Evolutionary conservation across 2,797 vertebrate genomes (phyloP).

Genomic region (Cercopithecus mitis): DNA sequence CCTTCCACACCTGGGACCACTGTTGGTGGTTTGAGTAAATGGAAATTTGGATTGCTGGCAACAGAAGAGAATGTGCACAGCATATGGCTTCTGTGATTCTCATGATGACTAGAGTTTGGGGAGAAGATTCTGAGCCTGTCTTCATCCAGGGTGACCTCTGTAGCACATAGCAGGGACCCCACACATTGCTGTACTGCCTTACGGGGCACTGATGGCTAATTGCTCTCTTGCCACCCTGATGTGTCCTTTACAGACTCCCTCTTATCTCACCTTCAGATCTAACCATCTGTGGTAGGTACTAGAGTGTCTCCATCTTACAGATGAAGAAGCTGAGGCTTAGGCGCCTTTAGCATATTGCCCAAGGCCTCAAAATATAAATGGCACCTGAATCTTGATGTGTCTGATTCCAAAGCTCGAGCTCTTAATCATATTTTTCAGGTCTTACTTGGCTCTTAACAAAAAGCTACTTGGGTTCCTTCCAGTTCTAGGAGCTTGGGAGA

Average conservation of each 20-base stretch:
- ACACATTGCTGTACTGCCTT: not conserved
- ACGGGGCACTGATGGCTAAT: rapidly evolving
- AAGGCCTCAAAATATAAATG: not conserved
- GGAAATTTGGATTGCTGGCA: not conserved
- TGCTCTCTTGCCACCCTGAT: not conserved
- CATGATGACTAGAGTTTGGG: not conserved
- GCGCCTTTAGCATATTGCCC: not conserved
- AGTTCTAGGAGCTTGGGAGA: not conserved
- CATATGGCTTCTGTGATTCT: not conserved
- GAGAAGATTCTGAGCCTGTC: not conserved
- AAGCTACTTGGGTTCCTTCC: not conserved
- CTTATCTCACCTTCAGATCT: not conserved
- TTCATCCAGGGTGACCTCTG: not conserved
- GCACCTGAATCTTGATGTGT: not conserved
- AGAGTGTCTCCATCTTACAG: not conserved
- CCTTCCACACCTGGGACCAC: not conserved
- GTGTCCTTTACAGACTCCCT: not conserved
- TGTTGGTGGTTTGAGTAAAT: not conserved
- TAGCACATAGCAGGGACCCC: not conserved
- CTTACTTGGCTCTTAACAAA: not conserved
- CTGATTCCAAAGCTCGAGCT: not conserved
- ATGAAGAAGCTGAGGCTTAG: not conserved
- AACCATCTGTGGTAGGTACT: not conserved
- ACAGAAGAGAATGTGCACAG: not conserved
- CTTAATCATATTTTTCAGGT: not conserved